Evolutionary conservation across 2,113 vertebrate species (phyloP).

Genomic region (Ceratotherium simum): DNA sequence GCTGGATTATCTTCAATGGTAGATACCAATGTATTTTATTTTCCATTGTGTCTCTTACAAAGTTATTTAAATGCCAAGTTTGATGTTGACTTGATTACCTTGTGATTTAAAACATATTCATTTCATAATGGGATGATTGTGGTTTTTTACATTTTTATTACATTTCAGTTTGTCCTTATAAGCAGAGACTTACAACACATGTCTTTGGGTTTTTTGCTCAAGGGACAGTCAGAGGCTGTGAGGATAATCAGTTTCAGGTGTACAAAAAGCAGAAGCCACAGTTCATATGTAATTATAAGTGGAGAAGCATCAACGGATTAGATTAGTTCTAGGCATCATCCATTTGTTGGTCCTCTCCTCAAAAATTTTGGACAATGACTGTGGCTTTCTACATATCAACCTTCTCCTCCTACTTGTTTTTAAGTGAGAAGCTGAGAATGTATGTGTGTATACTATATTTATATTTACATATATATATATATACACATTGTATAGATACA

Average conservation of each 20-base stretch:
- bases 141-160: background rate
- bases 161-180: background rate
- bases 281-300: background rate
- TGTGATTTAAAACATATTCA: background rate
- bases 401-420: background rate
- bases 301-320: background rate
- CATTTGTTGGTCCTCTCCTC: background rate
- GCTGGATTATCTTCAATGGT: slow-evolving; percentile 93
- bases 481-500: background rate
- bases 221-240: background rate
- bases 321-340: background rate
- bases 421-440: background rate
- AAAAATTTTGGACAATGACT: background rate
- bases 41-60: slow-evolving; percentile 6
- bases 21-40: slow-evolving; percentile 23
- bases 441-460: background rate
- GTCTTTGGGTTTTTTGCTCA: background rate
- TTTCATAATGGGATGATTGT: background rate
- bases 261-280: background rate
- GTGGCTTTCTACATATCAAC: background rate
- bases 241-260: background rate
- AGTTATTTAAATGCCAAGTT: background rate
- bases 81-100: background rate
- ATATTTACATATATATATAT: background rate
- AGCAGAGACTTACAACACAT: background rate